phyloP scores from a whole-genome alignment of 2,113 vertebrate species.

The Colistium nudipinnis region DNA sequence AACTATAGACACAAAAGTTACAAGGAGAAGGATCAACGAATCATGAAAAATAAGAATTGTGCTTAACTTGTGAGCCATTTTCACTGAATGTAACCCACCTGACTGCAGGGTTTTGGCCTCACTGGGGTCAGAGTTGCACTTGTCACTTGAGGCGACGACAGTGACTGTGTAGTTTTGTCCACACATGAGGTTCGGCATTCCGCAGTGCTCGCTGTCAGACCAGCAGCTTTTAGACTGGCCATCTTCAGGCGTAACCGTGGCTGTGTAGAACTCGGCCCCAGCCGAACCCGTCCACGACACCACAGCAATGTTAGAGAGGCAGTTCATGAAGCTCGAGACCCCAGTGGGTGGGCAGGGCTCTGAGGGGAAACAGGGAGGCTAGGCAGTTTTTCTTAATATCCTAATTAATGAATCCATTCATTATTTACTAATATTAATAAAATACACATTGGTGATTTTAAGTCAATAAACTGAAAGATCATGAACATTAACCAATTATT shows the following conservation, averaged over 20 bases:
- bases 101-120: constrained; percentile 56
- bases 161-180: constrained; percentile 74
- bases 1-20: too few relatives aligned
- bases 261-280: constrained; percentile 68
- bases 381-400: too few relatives aligned
- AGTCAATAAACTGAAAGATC: too few relatives aligned
- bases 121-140: constrained; percentile 77
- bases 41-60: too few relatives aligned
- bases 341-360: constrained; percentile 73
- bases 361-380: constrained; percentile 26
- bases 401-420: too few relatives aligned
- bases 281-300: constrained; percentile 70
- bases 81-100: constrained; percentile 62
- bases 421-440: too few relatives aligned
- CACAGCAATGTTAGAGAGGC: constrained; percentile 73
- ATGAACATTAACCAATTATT: too few relatives aligned
- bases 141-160: constrained; percentile 66
- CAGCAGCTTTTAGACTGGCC: constrained; percentile 65
- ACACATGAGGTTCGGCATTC: constrained; percentile 71
- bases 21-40: not conserved
- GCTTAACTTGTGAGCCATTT: too few relatives aligned
- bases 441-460: too few relatives aligned
- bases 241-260: constrained; percentile 45
- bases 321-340: constrained; percentile 72
- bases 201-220: constrained; percentile 71